These are phyloP conservation scores for Dissostichus mawsoni DNA, from an alignment of 2,113 vertebrate genomes.

Conservation along the genomic window DNA sequence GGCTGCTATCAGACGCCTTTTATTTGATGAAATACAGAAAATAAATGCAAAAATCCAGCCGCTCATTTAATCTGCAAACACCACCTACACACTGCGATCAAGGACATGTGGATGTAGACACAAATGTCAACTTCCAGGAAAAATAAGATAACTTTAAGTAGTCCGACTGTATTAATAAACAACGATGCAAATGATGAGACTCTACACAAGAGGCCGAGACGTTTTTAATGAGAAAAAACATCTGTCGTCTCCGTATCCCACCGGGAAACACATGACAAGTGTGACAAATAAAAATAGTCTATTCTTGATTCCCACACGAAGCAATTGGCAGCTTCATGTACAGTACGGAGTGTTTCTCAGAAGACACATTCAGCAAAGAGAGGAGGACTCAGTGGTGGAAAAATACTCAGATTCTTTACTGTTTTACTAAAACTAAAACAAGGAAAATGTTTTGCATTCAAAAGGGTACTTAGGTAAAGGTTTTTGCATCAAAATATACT, in stretches of 20 bases:
- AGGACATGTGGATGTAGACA: conserved; percentile 2
- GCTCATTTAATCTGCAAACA: neutral
- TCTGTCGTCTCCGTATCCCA: conserved; percentile 54
- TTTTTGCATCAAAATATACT: no score
- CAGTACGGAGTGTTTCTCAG: neutral
- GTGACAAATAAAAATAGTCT: conserved; percentile 66
- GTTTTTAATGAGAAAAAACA: conserved; percentile 75
- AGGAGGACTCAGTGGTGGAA: no score
- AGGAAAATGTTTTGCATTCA: no score
- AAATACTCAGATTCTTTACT: no score
- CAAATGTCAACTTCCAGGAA: conserved; percentile 29
- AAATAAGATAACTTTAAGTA: conserved; percentile 27
- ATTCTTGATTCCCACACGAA: conserved; percentile 24
- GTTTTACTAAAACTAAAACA: no score
- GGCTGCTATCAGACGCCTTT: neutral
- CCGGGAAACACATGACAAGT: conserved; percentile 63
- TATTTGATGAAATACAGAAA: neutral
- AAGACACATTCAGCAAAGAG: neutral
- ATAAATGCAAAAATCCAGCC: conserved; percentile 2
- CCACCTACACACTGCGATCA: no score
- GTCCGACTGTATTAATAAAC: conserved; percentile 42
- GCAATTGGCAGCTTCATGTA: neutral
- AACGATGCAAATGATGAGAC: conserved; percentile 57
- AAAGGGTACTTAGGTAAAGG: no score
- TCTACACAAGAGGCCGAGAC: conserved; percentile 58